phyloP scores from a whole-genome alignment of 2,888 invertebrate species.

The Luperina testacea region DNA sequence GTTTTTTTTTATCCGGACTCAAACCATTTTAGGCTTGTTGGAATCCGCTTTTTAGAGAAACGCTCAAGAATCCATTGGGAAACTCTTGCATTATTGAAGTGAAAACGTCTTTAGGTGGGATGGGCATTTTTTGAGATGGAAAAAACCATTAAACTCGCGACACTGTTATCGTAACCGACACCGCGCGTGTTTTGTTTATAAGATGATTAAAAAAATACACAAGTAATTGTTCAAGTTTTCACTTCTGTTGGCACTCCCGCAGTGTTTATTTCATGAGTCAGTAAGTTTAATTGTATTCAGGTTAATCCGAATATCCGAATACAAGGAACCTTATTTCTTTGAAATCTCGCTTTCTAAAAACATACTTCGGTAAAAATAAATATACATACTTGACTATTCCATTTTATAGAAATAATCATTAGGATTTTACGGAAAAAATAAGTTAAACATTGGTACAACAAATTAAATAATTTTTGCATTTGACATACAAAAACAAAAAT shows the following conservation, averaged over 20 bases:
- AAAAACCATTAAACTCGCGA: too few species aligned
- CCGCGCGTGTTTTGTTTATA: too few species aligned
- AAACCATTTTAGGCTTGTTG: neutral
- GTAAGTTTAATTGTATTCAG: neutral
- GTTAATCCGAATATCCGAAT: neutral
- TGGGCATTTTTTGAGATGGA: too few species aligned
- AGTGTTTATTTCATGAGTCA: neutral
- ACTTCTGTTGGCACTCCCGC: too few species aligned
- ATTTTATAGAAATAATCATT: neutral
- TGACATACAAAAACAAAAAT: constrained; percentile 21
- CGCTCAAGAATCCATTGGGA: neutral
- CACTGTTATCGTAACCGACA: too few species aligned
- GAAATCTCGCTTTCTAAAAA: neutral
- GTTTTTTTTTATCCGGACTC: neutral
- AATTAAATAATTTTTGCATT: neutral
- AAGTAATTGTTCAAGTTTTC: too few species aligned
- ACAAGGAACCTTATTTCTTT: neutral
- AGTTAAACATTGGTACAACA: neutral
- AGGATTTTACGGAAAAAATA: neutral
- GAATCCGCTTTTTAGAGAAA: neutral
- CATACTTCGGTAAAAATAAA: neutral
- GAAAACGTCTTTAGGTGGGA: too few species aligned
- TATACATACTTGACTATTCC: neutral
- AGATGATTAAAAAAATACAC: too few species aligned
- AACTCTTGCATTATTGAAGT: neutral